Conservation (phyloP, 2,888 invertebrate genomes). For the Pammene fasciana region DNA sequence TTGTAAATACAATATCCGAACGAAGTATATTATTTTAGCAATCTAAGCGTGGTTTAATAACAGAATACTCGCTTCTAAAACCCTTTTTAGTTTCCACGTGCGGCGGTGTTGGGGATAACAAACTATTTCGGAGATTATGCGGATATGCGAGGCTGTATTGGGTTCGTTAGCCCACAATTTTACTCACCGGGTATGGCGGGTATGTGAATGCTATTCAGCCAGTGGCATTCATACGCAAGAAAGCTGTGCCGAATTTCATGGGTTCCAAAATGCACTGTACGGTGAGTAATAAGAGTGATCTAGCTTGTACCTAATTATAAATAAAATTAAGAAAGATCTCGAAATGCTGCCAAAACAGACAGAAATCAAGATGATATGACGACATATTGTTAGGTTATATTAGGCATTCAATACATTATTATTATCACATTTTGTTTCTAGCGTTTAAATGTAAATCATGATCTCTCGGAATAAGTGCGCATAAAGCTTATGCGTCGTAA, state of each 20-base stretch:
- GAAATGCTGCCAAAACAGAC: too few relatives aligned
- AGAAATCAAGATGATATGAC: too few relatives aligned
- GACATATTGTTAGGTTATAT: background rate
- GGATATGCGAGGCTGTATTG: constrained; percentile 39
- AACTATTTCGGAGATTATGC: constrained; percentile 42
- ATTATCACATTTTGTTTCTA: constrained; percentile 11
- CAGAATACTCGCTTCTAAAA: background rate
- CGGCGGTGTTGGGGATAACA: constrained; percentile 30
- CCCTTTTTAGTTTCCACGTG: constrained; percentile 30
- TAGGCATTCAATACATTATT: background rate
- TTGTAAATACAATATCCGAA: too few relatives aligned
- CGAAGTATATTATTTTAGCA: too few relatives aligned
- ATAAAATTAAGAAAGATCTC: background rate
- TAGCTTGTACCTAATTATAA: too few relatives aligned
- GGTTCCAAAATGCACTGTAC: background rate
- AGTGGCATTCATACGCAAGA: constrained; percentile 16
- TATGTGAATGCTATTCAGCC: constrained; percentile 22
- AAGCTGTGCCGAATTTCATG: constrained; percentile 21
- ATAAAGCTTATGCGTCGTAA: constrained; percentile 57
- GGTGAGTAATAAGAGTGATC: too few relatives aligned
- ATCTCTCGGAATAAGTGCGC: constrained; percentile 35
- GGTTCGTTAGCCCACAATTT: constrained; percentile 60
- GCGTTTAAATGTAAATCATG: constrained; percentile 29
- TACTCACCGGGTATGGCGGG: constrained; percentile 46
- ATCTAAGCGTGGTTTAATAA: too few relatives aligned